phyloP scores from a whole-genome alignment of 2,797 vertebrate genomes.

The Micrastur ruficollis region DNA sequence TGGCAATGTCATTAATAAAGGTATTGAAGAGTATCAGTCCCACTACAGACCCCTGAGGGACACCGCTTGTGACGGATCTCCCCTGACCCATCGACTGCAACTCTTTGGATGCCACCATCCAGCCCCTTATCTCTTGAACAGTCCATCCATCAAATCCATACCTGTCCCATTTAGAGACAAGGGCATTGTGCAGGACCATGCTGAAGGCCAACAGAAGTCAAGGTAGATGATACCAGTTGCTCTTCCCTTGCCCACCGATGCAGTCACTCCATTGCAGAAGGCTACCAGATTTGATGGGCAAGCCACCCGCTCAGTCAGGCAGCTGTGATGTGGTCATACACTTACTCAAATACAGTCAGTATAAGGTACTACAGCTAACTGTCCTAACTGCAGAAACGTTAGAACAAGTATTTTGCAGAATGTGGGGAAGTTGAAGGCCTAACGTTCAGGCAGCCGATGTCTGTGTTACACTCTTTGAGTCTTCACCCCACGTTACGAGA shows the following conservation, averaged over 20 bases:
- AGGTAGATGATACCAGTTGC: too few species aligned
- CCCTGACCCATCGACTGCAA: neutral
- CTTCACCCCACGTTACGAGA: neutral
- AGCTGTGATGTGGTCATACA: neutral
- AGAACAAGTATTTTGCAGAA: neutral
- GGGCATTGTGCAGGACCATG: too few species aligned
- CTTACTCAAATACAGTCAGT: neutral
- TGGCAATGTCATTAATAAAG: neutral
- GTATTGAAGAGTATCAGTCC: neutral
- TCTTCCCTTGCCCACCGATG: too few species aligned
- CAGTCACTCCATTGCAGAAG: too few species aligned
- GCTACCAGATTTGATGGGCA: neutral
- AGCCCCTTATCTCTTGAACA: neutral
- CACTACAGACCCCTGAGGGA: neutral
- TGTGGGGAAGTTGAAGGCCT: neutral
- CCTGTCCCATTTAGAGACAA: too few species aligned
- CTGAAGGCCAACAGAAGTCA: too few species aligned
- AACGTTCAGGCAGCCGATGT: neutral
- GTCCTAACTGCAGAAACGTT: neutral
- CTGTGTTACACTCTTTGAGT: neutral
- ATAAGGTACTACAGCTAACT: neutral
- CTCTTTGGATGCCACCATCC: neutral
- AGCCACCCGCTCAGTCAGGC: neutral
- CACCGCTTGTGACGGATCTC: neutral
- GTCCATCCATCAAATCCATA: neutral